Evolutionary conservation across 2,797 vertebrate species (phyloP).

Genomic region (Ctenopoma multispine): DNA sequence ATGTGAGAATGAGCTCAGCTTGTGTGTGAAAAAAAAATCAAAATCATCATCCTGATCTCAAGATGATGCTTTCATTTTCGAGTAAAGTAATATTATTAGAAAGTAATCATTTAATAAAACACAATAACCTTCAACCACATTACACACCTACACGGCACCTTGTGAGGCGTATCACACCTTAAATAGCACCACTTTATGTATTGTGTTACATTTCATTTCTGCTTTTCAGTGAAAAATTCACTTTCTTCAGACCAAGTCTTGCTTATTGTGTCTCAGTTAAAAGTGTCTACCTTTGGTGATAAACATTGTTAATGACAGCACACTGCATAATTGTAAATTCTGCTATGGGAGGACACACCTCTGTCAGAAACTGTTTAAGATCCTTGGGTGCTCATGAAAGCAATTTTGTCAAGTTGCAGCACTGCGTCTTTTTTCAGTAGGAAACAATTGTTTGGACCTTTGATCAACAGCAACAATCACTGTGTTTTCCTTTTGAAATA

Average conservation of each 20-base stretch:
- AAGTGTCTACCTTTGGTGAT: not conserved
- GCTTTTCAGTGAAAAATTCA: slow-evolving; percentile 14
- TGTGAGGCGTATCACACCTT: not conserved
- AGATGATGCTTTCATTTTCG: too few species aligned
- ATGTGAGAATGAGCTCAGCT: too few species aligned
- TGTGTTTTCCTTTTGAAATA: not conserved
- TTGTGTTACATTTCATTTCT: not conserved
- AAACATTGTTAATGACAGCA: not conserved
- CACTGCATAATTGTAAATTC: not conserved
- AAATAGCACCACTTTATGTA: not conserved
- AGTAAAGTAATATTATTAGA: not conserved
- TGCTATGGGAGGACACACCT: not conserved
- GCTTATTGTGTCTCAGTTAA: not conserved
- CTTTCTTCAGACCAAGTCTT: slow-evolving; percentile 7
- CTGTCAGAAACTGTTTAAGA: not conserved
- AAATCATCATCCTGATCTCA: too few species aligned
- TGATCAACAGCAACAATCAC: not conserved
- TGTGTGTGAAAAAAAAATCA: not conserved
- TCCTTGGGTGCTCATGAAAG: not conserved
- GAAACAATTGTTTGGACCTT: not conserved
- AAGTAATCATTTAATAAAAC: not conserved
- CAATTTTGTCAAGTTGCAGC: not conserved
- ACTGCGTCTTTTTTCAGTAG: not conserved
- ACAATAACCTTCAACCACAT: too few species aligned
- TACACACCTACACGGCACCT: too few species aligned